phyloP scores from a whole-genome alignment of 2,113 vertebrate species.

The Pelodiscus sinensis region DNA sequence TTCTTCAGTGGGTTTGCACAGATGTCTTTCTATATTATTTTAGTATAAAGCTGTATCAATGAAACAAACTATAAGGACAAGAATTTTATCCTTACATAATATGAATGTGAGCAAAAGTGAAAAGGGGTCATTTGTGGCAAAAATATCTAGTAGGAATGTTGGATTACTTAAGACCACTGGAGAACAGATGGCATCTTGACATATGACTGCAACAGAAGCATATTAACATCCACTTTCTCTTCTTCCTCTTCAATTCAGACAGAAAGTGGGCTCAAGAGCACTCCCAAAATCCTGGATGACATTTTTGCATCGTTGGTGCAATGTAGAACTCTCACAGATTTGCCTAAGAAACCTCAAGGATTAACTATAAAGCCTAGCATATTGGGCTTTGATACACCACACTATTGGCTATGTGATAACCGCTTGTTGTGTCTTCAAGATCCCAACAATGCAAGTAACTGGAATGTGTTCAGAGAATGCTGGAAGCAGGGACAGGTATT shows the following conservation, averaged over 20 bases:
- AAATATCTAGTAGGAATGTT: neutral
- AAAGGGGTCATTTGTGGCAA: neutral
- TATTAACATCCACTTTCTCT: neutral
- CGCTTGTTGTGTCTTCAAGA: conserved; percentile 83
- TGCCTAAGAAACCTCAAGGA: conserved; percentile 77
- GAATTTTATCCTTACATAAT: neutral
- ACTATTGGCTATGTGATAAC: conserved; percentile 84
- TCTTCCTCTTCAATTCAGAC: conserved; percentile 67
- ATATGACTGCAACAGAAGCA: neutral
- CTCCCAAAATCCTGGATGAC: conserved; percentile 85
- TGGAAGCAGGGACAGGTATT: conserved; percentile 87
- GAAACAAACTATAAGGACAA: neutral
- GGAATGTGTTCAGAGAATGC: conserved; percentile 86
- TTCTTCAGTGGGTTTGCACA: neutral
- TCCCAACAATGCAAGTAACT: conserved; percentile 84
- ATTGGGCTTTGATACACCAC: conserved; percentile 84
- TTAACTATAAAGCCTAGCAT: conserved; percentile 79
- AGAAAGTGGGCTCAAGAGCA: conserved; percentile 82
- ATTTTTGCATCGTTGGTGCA: conserved; percentile 86
- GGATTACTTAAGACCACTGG: neutral
- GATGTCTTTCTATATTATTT: neutral
- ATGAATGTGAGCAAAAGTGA: rapidly evolving
- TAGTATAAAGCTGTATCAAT: neutral
- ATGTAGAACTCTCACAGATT: conserved; percentile 75
- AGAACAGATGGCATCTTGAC: neutral